Conservation (phyloP, 2,797 vertebrate genomes). For the Pseudochirops cupreus region DNA sequence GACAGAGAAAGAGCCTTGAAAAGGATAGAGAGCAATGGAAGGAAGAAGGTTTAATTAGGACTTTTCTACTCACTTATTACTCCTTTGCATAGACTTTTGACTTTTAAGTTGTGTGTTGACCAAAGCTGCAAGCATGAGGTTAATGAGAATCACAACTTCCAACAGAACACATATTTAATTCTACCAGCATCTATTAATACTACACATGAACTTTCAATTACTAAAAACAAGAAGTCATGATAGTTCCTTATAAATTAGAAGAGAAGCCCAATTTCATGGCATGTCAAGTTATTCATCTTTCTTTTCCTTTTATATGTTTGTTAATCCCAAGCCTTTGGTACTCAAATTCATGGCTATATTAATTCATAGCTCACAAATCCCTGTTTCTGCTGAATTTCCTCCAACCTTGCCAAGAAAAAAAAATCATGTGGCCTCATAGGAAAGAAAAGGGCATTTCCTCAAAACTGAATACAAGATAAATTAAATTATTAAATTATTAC, state of each 20-base stretch:
- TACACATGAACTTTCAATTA: conserved; percentile 42
- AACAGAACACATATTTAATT: conserved; percentile 23
- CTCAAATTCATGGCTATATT: not conserved
- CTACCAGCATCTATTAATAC: conserved; percentile 26
- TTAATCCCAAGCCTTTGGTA: not conserved
- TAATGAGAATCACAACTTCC: conserved; percentile 9
- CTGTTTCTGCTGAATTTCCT: not conserved
- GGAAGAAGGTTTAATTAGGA: conserved; percentile 40
- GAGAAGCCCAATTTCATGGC: conserved; percentile 17
- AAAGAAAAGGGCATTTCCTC: not conserved
- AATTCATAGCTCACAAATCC: not conserved
- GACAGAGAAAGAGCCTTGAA: conserved; percentile 25
- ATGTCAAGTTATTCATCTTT: conserved; percentile 56
- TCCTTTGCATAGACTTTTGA: conserved; percentile 17
- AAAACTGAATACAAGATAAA: not conserved
- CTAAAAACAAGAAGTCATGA: conserved; percentile 16
- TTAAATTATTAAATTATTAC: not conserved
- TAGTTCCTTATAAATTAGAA: not conserved
- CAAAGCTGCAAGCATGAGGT: not conserved
- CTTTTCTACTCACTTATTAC: conserved; percentile 33
- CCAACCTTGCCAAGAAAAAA: not conserved
- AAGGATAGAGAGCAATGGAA: not conserved
- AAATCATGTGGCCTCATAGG: not conserved
- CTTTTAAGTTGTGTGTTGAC: not conserved
- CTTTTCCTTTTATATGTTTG: not conserved